phyloP scores from a whole-genome alignment of 2,888 invertebrate genomes.

The Campoplex nolae region DNA sequence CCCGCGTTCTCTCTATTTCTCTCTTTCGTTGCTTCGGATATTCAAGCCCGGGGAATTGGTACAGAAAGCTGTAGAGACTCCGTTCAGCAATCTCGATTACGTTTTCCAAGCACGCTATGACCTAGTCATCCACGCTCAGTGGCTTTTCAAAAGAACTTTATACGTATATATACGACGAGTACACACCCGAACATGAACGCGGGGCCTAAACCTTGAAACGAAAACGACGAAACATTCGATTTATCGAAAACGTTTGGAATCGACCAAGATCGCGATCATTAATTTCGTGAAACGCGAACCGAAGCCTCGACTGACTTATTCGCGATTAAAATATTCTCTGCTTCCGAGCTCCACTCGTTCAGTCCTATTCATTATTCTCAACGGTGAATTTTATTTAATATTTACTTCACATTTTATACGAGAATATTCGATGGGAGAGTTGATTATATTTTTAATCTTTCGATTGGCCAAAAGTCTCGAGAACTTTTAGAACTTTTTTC shows the following conservation, averaged over 20 bases:
- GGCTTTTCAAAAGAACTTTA: conserved; percentile 57
- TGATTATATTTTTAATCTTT: neutral
- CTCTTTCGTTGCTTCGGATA: conserved; percentile 39
- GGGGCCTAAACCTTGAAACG: neutral
- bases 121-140: conserved; percentile 24
- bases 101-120: conserved; percentile 53
- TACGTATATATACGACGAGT: neutral
- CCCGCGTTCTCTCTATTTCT: conserved; percentile 17
- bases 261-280: neutral
- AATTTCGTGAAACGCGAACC: neutral
- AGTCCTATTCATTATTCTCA: neutral
- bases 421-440: neutral
- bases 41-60: conserved; percentile 18
- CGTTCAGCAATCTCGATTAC: conserved; percentile 50
- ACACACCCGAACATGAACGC: neutral
- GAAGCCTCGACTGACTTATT: neutral
- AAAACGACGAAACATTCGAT: conserved; percentile 37
- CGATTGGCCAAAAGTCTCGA: neutral
- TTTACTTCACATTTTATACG: neutral
- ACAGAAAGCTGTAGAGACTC: conserved; percentile 41
- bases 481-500: conserved; percentile 25
- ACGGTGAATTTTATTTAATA: neutral
- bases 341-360: neutral
- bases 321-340: too few relatives aligned
- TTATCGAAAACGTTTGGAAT: conserved; percentile 27